Evolutionary conservation across 1,140 invertebrate genomes (phyloP).

Genomic region (Achroia grisella): DNA sequence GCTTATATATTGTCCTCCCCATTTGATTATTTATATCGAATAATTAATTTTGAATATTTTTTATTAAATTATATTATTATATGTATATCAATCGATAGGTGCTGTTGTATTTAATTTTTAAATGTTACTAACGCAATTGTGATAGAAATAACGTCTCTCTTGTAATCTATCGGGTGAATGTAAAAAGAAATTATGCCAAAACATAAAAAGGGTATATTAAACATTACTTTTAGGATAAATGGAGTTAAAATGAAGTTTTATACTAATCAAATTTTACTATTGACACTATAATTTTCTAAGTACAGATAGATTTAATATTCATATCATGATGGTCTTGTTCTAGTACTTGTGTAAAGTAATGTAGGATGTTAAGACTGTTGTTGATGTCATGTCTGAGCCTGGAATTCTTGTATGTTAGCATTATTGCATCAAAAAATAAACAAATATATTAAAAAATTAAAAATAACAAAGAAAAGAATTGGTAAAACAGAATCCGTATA

Average conservation of each 20-base stretch:
- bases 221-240: conserved; percentile 64
- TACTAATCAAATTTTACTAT: conserved; percentile 63
- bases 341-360: conserved; percentile 43
- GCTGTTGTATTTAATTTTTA: conserved; percentile 68
- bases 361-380: conserved; percentile 35
- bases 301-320: conserved; percentile 62
- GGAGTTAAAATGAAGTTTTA: conserved; percentile 59
- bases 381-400: conserved; percentile 10
- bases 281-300: conserved; percentile 58
- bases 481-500: too few species aligned
- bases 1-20: conserved; percentile 50
- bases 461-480: too few species aligned
- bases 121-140: conserved; percentile 56
- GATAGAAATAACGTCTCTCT: conserved; percentile 57
- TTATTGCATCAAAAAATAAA: too few species aligned
- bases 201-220: conserved; percentile 66
- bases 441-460: too few species aligned
- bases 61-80: conserved; percentile 44
- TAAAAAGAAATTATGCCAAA: conserved; percentile 59
- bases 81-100: conserved; percentile 65
- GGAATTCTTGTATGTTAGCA: conserved; percentile 6
- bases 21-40: conserved; percentile 41
- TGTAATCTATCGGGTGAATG: conserved; percentile 47
- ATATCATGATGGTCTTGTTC: conserved; percentile 59
- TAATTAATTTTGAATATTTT: conserved; percentile 58